A percentile compares a stretch with the other conserved stretches of the same genome.
Conservation (phyloP, 2,888 invertebrate species). For the Erannis defoliaria region DNA sequence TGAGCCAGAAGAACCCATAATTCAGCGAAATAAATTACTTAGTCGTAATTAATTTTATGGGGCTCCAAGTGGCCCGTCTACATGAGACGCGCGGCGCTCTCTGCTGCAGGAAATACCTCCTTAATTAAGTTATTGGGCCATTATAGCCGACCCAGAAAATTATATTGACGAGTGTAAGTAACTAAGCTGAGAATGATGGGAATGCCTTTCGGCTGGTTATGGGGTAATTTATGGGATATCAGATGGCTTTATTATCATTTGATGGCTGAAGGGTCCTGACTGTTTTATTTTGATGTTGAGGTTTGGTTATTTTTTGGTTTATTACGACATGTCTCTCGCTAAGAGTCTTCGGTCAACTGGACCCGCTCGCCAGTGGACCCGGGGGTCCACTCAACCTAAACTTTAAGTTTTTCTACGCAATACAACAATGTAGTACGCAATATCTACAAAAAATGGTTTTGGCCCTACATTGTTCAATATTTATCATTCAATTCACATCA, state of each 20-base stretch:
- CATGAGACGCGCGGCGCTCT: conserved; percentile 40
- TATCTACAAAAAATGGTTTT: too few species aligned
- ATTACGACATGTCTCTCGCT: neutral
- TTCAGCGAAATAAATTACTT: conserved; percentile 54
- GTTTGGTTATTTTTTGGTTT: neutral
- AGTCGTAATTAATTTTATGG: conserved; percentile 56
- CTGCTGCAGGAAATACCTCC: conserved; percentile 58
- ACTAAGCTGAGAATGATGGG: conserved; percentile 22
- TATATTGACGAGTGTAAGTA: conserved; percentile 40
- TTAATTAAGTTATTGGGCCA: conserved; percentile 71
- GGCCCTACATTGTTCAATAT: too few species aligned
- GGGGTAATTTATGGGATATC: conserved; percentile 23
- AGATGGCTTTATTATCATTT: conserved; percentile 18
- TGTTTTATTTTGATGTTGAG: neutral
- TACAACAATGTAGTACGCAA: too few species aligned
- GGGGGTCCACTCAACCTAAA: too few species aligned
- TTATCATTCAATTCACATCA: too few species aligned
- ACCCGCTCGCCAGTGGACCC: too few species aligned
- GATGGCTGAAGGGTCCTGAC: neutral
- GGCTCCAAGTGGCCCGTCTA: conserved; percentile 42
- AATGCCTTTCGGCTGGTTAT: conserved; percentile 27
- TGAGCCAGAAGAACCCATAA: conserved; percentile 40
- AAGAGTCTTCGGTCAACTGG: too few species aligned
- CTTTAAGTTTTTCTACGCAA: too few species aligned
- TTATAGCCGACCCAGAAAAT: conserved; percentile 55